Base-by-base conservation (phyloP, 2,113 vertebrate species). In the Sturnus vulgaris region DNA sequence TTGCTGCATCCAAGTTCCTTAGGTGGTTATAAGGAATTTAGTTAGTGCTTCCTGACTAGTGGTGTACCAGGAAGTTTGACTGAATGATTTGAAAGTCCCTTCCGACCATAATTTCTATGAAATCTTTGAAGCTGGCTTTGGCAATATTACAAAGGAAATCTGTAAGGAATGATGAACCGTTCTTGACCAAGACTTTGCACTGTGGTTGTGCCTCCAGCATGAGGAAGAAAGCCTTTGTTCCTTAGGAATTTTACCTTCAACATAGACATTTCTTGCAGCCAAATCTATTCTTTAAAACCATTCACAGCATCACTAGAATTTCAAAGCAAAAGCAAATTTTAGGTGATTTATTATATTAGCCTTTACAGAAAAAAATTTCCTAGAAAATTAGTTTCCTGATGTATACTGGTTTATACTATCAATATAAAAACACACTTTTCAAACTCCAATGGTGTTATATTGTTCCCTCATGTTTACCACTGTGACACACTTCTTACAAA, bases 121-220 rank as follows among this genome's bases (percentile, higher is more conserved):
- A 91, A 90, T 85, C 82, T 95, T 94, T 91, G 83, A 94, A 95
- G 80, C 76, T 66, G 72, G 40, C 44, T 94, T 92, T 94, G 95
- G 82, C 88, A 92, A 55, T 81, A 66, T 88, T 75, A 92, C 91
- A 92, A 90, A 93, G 86, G 76, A 92, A 90, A 88, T 86, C 72
- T 78, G 24, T 71, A 56, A 86, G 56, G 56, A 90, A 92, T 83
- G 68, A 81, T 88, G 52, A 94, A 66, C 76, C 2, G 0, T 60
- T 92, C 56, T 53, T 77, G 88, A 95, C 60, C 35, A 71, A 89
- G 83, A 5, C 11, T 87, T 94, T 85, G 85, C 57, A 37, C 53
- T 90, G 90, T 0, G 1, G 35, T 66, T 70, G 52, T 68, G 64
- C 47, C 60, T 81, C 30, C 56, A 81, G 52, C 24, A 60, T 9